Conservation (phyloP, 2,113 vertebrate genomes). For the Cyphomyrus discorhynchus region DNA sequence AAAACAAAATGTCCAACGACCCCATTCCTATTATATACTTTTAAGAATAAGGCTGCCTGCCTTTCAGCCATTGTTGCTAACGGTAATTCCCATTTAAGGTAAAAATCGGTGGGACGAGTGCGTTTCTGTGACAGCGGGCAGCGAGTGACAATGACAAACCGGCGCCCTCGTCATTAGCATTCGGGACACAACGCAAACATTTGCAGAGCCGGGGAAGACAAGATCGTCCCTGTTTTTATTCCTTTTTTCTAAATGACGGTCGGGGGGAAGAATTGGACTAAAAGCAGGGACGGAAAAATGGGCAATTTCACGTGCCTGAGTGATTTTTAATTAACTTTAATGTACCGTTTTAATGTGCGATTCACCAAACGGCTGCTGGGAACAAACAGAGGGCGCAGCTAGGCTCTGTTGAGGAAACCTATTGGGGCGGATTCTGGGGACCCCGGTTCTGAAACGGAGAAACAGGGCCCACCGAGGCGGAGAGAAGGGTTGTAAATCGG, state of each 20-base stretch:
- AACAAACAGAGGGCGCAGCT: background rate
- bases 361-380: background rate
- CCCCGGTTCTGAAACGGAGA: background rate
- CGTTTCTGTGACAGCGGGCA: background rate
- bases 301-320: constrained; percentile 16
- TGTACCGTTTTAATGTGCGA: background rate
- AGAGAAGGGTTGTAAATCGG: background rate
- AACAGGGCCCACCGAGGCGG: background rate
- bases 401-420: background rate
- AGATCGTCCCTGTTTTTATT: background rate
- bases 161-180: background rate
- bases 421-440: background rate
- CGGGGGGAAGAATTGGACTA: background rate
- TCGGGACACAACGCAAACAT: background rate
- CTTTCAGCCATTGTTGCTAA: background rate
- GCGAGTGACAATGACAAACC: background rate
- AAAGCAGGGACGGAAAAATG: background rate
- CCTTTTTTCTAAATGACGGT: background rate
- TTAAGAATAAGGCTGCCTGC: background rate
- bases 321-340: constrained; percentile 27
- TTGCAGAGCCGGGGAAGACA: background rate
- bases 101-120: background rate
- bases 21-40: background rate
- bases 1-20: background rate
- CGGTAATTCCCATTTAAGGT: background rate